Evolutionary conservation across 1,140 invertebrate genomes (phyloP), one percentile per base, ranked within the genome.

Genomic region (Drosophila obscura): DNA sequence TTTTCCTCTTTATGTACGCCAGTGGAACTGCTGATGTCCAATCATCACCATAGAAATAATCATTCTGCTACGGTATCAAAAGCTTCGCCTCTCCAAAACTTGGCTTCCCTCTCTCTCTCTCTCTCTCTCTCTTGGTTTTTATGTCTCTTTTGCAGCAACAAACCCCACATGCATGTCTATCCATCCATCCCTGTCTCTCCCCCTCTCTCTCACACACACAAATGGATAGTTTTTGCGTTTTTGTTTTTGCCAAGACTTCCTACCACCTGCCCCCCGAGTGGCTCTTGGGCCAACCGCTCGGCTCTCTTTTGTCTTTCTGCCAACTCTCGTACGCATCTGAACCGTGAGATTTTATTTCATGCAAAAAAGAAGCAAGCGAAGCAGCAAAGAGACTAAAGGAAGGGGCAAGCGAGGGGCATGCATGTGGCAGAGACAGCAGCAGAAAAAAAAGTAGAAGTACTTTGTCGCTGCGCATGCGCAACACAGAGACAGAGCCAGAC

Each of bases 301-400:
- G 19, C 8, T 24, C 24, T 4, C 26, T 16, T 53, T 15, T 64
- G 11, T 53, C 15, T 62, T 76, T 80, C 65, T 22, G 82, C 82
- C 83, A 88, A 87, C 83, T 87, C 68, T 69, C 31, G 64, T 88
- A 88, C 83, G 83, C 83, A 88, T 88, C 83, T 88, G 83, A 88
- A 88, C 84, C 83, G 83, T 88, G 83, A 88, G 83, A 88, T 88
- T 88, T 88, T 88, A 80, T 88, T 88, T 88, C 83, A 88, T 88
- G 83, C 83, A 88, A 88, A 88, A 75, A 85, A 82, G 68, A 65
- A 68, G 66, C 68, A 85, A 81, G 73, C 31, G 9, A 24, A 63
- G 46, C 41, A 64, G 61, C 52, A 39, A 53, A 39, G 39, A 45
- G 39, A 52, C 45, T 2, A 43, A 52, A 58, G 5, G 5, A 24